phyloP scores from a whole-genome alignment of 2,113 vertebrate species.

The Bujurquina vittata region DNA sequence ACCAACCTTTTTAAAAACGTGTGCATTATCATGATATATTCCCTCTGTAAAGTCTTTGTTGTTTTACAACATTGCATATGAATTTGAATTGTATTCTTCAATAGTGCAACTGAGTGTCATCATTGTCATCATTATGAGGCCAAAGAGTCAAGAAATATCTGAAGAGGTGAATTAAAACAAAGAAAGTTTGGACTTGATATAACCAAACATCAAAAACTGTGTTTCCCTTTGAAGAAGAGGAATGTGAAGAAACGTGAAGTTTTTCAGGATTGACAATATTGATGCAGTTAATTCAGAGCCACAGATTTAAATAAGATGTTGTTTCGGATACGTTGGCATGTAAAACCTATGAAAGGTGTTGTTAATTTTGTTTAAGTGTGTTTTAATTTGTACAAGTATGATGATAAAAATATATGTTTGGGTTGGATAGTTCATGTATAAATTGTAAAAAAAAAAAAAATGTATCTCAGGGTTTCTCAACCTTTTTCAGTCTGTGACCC shows the following conservation, averaged over 20 bases:
- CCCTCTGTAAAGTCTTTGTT: background rate
- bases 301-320: background rate
- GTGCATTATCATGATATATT: background rate
- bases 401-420: background rate
- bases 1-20: background rate
- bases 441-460: background rate
- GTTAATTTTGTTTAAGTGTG: background rate
- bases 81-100: background rate
- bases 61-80: background rate
- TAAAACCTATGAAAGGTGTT: background rate
- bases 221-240: background rate
- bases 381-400: background rate
- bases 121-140: background rate
- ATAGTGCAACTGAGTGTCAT: background rate
- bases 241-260: background rate
- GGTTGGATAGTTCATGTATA: background rate
- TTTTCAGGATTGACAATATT: background rate
- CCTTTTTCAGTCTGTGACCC: background rate
- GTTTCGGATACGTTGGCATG: background rate
- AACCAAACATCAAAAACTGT: background rate
- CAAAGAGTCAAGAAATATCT: background rate
- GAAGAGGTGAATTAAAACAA: background rate
- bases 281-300: background rate
- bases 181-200: background rate
- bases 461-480: constrained; percentile 23